Percentiles rank a stretch among this genome's conserved stretches.
Conservation (phyloP, 2,113 vertebrate genomes). For the Plestiodon gilberti region DNA sequence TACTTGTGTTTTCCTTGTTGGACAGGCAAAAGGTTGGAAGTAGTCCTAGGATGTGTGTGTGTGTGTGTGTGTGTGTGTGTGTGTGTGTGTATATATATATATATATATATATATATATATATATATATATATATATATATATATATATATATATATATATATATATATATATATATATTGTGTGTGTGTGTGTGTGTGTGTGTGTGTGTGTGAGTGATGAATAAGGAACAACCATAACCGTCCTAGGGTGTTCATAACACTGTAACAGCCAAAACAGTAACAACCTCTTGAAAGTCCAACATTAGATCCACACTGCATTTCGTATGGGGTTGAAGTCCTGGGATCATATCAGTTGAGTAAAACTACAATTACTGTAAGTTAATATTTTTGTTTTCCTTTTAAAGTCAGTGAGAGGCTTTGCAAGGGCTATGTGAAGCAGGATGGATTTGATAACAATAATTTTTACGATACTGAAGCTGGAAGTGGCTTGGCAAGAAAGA, state of each 20-base stretch:
- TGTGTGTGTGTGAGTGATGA: too few relatives aligned
- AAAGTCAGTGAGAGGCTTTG: constrained; percentile 51
- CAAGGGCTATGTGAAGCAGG: constrained; percentile 40
- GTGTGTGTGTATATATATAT: too few relatives aligned
- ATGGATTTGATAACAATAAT: constrained; percentile 32
- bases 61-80: too few relatives aligned
- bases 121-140: too few relatives aligned
- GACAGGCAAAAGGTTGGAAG: neutral
- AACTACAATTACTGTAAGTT: constrained; percentile 58
- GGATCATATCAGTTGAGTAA: constrained; percentile 28
- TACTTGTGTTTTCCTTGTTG: neutral
- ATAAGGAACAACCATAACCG: neutral
- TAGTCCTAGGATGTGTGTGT: neutral
- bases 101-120: too few relatives aligned
- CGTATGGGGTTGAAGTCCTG: neutral
- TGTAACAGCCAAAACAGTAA: neutral
- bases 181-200: too few relatives aligned
- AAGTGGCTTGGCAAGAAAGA: constrained; percentile 51
- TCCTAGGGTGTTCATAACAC: too few relatives aligned
- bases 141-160: too few relatives aligned
- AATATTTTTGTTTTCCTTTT: constrained; percentile 59
- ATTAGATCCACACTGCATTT: neutral
- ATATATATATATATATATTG: too few relatives aligned
- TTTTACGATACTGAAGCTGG: constrained; percentile 43
- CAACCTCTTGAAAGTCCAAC: neutral